Percentiles rank a stretch among this genome's conserved stretches.
Conservation (phyloP, 2,797 vertebrate genomes). For the Muscicapa striata region DNA sequence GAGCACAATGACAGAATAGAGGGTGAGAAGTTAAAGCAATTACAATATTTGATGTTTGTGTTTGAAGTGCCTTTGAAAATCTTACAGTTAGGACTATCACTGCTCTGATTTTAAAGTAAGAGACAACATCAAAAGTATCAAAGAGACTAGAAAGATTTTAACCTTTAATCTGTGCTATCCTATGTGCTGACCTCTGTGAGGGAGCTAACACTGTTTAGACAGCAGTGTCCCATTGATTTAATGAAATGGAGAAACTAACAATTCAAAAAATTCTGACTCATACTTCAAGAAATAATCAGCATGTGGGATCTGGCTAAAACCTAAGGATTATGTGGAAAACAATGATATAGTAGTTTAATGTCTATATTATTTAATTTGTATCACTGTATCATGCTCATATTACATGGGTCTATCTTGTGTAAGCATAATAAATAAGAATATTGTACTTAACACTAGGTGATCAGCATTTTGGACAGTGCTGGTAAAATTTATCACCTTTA, state of each 20-base stretch:
- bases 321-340: not conserved
- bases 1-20: not conserved
- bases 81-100: not conserved
- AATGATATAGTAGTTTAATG: not conserved
- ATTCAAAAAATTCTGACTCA: not conserved
- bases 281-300: not conserved
- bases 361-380: not conserved
- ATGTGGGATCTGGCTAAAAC: not conserved
- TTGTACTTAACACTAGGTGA: not conserved
- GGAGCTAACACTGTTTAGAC: not conserved
- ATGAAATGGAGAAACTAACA: not conserved
- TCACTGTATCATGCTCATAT: not conserved
- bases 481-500: not conserved
- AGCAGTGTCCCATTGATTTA: not conserved
- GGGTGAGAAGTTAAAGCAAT: not conserved
- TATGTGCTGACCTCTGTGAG: not conserved
- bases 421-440: not conserved
- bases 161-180: not conserved
- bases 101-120: not conserved
- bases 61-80: not conserved
- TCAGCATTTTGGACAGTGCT: not conserved
- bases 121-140: conserved; percentile 26
- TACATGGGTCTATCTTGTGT: not conserved
- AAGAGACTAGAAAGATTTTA: not conserved
- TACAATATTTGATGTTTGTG: not conserved